Evolutionary conservation across 2,113 vertebrate genomes (phyloP), one percentile per base, ranked within the genome.

Genomic region (Antechinus stuartii): DNA sequence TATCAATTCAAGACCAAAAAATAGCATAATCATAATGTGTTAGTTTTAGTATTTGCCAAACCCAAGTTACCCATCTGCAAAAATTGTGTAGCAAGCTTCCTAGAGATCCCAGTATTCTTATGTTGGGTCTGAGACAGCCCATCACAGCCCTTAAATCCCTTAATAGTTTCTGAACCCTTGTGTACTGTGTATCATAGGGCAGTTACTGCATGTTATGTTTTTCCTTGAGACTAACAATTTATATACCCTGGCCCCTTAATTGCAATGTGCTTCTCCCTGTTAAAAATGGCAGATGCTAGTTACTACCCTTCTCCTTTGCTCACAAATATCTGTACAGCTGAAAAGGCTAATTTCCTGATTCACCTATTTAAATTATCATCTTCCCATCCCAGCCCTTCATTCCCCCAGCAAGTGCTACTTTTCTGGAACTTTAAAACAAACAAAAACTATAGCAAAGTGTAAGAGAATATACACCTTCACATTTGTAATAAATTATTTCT

Each of bases 351-450:
- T 5, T 91, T 2, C n/a, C 89, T 95, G 24, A 35, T 56, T 91
- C 24, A 47, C 42, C 42, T 91, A 91, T 53, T 90, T 50, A 47
- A 10, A 90, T 90, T n/a, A 68, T 68, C 68, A 35, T 42, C 27
- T 23, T 84, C 0, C 16, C 14, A 12, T 30, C 35, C 57, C 25
- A 10, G 2, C 24, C 42, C 54, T 16, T 89, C 90, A 52, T n/a
- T 61, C 84, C 42, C 57, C 16, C 90, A 47, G 49, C 26, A 54
- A 46, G 68, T 8, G 8, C 8, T 27, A 3, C 91, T 93, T 23
- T n/a, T 95, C 93, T 95, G 52, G 90, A 91, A 68, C n/a, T 95
- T 90, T 91, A 93, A 91, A 89, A 93, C 53, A 91, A 91, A 42
- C 1, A 92, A 50, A 42, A 42, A 68, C 52, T 89, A 52, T 61